Evolutionary conservation across 2,113 vertebrate species (phyloP), one percentile per base, ranked within the genome.

Genomic region (Sorex fumeus): DNA sequence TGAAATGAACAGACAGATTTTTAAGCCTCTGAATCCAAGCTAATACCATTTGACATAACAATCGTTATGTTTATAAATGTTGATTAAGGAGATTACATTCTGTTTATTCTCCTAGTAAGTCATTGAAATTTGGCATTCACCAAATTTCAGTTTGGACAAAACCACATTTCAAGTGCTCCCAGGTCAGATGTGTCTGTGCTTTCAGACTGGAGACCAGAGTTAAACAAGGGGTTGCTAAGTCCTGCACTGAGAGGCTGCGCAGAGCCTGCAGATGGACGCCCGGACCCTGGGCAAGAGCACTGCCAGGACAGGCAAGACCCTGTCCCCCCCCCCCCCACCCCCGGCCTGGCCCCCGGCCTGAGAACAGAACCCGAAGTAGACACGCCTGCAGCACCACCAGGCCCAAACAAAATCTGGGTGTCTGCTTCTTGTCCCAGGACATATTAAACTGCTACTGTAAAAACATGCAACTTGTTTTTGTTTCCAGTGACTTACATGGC

Each of bases 1-100:
- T 69, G 45, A 78, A 91, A 88, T 67, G 91, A 90, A 93, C 69
- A 64, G 77, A 94, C 72, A 86, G 88, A 92, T 71, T 71, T 78
- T 77, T 62, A 91, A 80, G 12, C 4, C 40, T 32, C 60, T 2
- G 19, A 83, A 75, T 62, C 34, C 70, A 92, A 92, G 75, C 7
- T 40, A 69, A 82, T n/a, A 83, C 15, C 71, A 71, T 67, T 85
- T 77, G 19, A 50, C 47, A 50, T 50, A 50, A 50, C 25, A 57
- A 69, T 85, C 28, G 72, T 23, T 70, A 80, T 34, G 84, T 80
- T 90, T 6, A 45, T 32, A 90, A 79, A 66, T 88, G 90, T 72
- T 57, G 88, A 90, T 77, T 47, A 77, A 16, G 25, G 21, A 9
- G 7, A 43, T 86, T 64, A 30, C 28, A 11, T 84, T 82, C 50